These are phyloP conservation scores for Metridium senile DNA, from an alignment of 92 coral and sea anemone species.

Conservation along the genomic window DNA sequence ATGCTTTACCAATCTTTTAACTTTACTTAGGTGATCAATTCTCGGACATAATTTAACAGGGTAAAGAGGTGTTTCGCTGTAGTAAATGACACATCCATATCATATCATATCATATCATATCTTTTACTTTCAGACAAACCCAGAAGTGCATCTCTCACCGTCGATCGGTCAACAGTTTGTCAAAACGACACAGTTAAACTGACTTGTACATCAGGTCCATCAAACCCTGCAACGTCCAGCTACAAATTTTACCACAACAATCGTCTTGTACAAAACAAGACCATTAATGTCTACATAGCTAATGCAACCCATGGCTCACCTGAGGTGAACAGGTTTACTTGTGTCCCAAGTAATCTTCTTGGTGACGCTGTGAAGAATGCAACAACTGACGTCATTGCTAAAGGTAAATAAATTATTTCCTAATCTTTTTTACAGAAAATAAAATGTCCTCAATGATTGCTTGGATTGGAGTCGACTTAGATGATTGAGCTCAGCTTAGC, in stretches of 20 bases:
- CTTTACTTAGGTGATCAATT: too few species aligned
- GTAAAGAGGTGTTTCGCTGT: too few species aligned
- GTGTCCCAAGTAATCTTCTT: slow-evolving; percentile 23
- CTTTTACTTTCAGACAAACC: slow-evolving; percentile 23
- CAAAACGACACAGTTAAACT: slow-evolving; percentile 17
- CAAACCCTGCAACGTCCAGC: slow-evolving; percentile 18
- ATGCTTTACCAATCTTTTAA: too few species aligned
- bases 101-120: too few species aligned
- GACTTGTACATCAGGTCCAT: slow-evolving; percentile 30
- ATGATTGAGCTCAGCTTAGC: too few species aligned
- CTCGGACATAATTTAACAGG: too few species aligned
- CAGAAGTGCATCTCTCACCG: neutral
- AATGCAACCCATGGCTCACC: slow-evolving; percentile 6
- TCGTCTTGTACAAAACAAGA: slow-evolving; percentile 17
- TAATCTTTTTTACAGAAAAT: too few species aligned
- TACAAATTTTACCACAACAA: slow-evolving; percentile 28
- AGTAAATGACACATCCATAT: too few species aligned
- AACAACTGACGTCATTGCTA: slow-evolving; percentile 9
- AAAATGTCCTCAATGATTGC: too few species aligned
- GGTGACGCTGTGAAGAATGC: slow-evolving; percentile 16
- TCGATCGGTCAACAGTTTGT: slow-evolving; percentile 11
- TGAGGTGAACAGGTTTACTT: slow-evolving; percentile 18
- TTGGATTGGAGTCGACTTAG: too few species aligned
- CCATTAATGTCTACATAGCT: slow-evolving; percentile 9
- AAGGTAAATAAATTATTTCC: slow-evolving; percentile 24